phyloP scores from a whole-genome alignment of 2,113 vertebrate species.

The Bungarus multicinctus region DNA sequence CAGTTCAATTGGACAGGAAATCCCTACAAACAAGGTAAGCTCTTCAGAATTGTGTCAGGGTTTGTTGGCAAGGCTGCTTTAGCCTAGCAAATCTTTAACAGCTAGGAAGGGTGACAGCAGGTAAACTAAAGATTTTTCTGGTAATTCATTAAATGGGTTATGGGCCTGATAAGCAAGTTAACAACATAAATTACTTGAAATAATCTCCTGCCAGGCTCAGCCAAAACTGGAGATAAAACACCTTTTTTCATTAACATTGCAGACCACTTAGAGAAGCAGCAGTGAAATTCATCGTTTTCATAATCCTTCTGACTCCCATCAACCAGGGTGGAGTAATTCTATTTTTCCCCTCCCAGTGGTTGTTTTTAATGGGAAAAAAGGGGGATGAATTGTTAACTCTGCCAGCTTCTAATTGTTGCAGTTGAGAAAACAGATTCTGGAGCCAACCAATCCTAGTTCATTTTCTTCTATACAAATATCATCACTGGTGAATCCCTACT shows the following conservation, averaged over 20 bases:
- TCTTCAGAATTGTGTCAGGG: not conserved
- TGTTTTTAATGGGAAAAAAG: not conserved
- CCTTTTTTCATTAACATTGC: not conserved
- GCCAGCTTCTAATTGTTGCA: not conserved
- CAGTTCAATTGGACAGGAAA: not conserved
- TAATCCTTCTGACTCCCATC: not conserved
- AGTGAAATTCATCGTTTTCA: not conserved
- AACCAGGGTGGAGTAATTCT: not conserved
- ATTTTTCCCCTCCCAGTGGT: no score
- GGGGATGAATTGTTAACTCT: no score
- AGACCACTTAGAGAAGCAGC: not conserved
- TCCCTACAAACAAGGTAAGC: not conserved
- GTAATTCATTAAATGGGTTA: slow-evolving; percentile 29
- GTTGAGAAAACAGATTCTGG: not conserved
- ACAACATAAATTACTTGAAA: not conserved
- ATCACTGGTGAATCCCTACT: no score
- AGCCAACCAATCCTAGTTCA: not conserved
- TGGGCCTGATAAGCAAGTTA: slow-evolving; percentile 16
- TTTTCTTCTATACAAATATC: not conserved
- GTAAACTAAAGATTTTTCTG: slow-evolving; percentile 15
- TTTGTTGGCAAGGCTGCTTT: slow-evolving; percentile 40
- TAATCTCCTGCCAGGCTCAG: not conserved
- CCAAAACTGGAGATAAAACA: not conserved
- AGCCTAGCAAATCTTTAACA: slow-evolving; percentile 14
- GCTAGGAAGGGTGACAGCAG: not conserved